A percentile compares a stretch with the other conserved stretches of the same genome.
Conservation (phyloP, 2,888 invertebrate genomes). For the Camponotus fellah region DNA sequence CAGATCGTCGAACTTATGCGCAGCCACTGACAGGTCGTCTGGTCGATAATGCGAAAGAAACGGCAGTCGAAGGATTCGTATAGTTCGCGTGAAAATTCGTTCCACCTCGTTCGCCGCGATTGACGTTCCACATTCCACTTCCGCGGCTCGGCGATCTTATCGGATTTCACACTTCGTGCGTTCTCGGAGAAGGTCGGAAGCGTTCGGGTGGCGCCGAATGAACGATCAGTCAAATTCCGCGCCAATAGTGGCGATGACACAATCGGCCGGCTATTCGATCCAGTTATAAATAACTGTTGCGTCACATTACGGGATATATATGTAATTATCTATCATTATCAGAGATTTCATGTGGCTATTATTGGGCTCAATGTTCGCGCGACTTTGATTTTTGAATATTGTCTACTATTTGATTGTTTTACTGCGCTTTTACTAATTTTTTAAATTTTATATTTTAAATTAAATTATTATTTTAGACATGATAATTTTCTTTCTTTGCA, state of each 20-base stretch:
- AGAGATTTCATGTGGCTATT: no score
- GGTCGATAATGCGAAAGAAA: not conserved
- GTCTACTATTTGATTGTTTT: no score
- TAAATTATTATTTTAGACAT: no score
- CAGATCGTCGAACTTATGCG: not conserved
- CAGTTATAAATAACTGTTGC: slow-evolving; percentile 64
- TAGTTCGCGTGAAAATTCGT: slow-evolving; percentile 1
- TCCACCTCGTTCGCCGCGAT: slow-evolving; percentile 8
- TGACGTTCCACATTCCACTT: slow-evolving; percentile 51
- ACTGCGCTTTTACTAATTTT: no score
- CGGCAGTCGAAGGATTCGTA: not conserved
- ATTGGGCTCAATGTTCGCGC: no score
- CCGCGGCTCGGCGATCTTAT: slow-evolving; percentile 29
- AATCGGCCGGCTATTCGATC: slow-evolving; percentile 35
- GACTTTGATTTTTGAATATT: no score
- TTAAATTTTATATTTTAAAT: no score
- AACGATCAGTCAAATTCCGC: not conserved
- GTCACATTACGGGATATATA: slow-evolving; percentile 41
- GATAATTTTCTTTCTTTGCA: no score
- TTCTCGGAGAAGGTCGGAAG: not conserved
- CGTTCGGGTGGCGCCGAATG: slow-evolving; percentile 35
- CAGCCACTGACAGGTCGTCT: not conserved
- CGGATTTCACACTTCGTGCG: slow-evolving; percentile 10
- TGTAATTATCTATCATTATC: not conserved
- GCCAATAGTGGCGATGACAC: slow-evolving; percentile 44